A percentile compares a stretch with the other conserved stretches of the same genome.
phyloP scores from a whole-genome alignment of 1,140 invertebrate genomes.

The Idris sp. region DNA sequence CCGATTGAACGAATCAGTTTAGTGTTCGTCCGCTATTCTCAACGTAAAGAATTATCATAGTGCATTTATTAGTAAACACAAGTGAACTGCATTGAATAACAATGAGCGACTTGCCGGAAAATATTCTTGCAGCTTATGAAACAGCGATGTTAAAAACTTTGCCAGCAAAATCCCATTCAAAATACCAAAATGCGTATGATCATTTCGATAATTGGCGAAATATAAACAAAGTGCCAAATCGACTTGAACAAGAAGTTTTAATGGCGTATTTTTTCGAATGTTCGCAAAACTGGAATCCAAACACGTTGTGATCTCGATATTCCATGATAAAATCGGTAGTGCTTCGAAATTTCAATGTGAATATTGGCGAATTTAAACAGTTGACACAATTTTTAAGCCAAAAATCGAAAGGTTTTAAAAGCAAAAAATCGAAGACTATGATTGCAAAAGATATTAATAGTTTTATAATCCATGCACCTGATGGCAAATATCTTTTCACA shows the following conservation, averaged over 20 bases:
- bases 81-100: too few relatives aligned
- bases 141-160: too few relatives aligned
- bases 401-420: not conserved
- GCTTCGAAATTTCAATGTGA: not conserved
- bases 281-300: constrained; percentile 8
- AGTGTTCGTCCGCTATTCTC: too few relatives aligned
- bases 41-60: too few relatives aligned
- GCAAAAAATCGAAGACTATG: not conserved
- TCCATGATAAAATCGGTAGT: constrained; percentile 3
- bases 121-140: too few relatives aligned
- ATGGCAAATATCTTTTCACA: not conserved
- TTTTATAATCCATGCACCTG: not conserved
- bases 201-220: not conserved
- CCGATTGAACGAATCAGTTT: too few relatives aligned
- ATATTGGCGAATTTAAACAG: not conserved
- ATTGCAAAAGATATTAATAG: not conserved
- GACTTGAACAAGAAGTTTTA: not conserved
- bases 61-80: too few relatives aligned
- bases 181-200: constrained; percentile 2
- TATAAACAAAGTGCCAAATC: not conserved
- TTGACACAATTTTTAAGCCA: not conserved
- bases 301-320: constrained; percentile 5
- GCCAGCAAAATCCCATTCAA: not conserved
- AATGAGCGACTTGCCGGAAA: too few relatives aligned
- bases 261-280: constrained; percentile 7